Percentiles rank a stretch among this genome's conserved stretches.
Conservation (phyloP, 2,797 vertebrate species). For the Fundulus diaphanus region DNA sequence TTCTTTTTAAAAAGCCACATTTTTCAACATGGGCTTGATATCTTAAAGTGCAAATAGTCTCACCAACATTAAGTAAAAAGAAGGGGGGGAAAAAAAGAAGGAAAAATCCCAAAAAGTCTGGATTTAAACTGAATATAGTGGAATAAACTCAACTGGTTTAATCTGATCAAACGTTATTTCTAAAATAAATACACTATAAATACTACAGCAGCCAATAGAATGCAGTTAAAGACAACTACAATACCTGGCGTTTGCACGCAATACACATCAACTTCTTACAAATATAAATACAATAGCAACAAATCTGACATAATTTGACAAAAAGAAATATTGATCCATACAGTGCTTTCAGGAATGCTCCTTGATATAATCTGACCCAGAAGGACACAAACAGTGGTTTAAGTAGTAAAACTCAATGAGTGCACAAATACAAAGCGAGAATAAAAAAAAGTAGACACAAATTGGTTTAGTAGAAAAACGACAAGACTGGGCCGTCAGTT, state of each 20-base stretch:
- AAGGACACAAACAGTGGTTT: slow-evolving; percentile 17
- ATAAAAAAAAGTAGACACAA: slow-evolving; percentile 61
- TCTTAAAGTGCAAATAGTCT: slow-evolving; percentile 64
- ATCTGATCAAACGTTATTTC: background rate
- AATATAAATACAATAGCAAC: slow-evolving; percentile 45
- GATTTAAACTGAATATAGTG: background rate
- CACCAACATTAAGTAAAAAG: slow-evolving; percentile 5
- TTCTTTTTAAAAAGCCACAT: slow-evolving; percentile 8
- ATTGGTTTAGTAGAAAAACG: background rate
- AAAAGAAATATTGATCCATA: slow-evolving; percentile 20
- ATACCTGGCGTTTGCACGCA: slow-evolving; percentile 6
- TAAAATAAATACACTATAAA: background rate
- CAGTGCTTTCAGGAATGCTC: slow-evolving; percentile 4
- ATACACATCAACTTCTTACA: slow-evolving; percentile 60
- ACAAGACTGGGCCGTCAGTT: slow-evolving; percentile 15
- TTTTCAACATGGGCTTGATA: slow-evolving; percentile 21
- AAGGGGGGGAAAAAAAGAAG: too few relatives aligned
- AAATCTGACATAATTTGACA: slow-evolving; percentile 20
- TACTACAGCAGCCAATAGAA: slow-evolving; percentile 17
- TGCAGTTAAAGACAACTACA: slow-evolving; percentile 10
- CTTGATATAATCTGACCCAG: slow-evolving; percentile 10
- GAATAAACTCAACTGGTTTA: background rate
- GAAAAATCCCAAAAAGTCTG: too few relatives aligned
- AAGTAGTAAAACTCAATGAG: slow-evolving; percentile 51
- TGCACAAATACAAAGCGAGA: slow-evolving; percentile 47